These are phyloP conservation scores for Parapsyche elsis DNA, from an alignment of 1,140 invertebrate genomes.

Conservation along the genomic window DNA sequence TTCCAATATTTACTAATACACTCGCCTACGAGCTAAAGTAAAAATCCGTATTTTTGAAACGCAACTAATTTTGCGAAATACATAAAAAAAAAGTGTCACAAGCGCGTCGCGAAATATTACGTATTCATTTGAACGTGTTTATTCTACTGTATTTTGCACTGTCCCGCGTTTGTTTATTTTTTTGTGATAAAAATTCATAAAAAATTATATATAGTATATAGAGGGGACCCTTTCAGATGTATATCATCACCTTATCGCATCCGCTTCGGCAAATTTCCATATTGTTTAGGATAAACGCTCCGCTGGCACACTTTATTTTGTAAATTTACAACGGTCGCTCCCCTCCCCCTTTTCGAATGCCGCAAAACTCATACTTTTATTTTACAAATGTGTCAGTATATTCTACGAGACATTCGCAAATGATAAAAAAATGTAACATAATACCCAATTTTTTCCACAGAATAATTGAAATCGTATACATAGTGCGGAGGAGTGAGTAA, in stretches of 20 bases:
- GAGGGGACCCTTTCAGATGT: slow-evolving; percentile 35
- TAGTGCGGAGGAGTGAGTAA: too few species aligned
- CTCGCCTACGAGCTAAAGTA: too few species aligned
- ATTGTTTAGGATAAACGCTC: slow-evolving; percentile 46
- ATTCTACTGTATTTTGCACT: neutral
- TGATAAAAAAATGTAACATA: neutral
- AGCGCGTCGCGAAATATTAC: too few species aligned
- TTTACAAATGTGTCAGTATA: too few species aligned
- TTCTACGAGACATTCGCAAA: neutral
- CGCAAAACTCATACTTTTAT: slow-evolving; percentile 1
- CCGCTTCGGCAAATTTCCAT: slow-evolving; percentile 46
- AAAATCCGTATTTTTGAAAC: too few species aligned
- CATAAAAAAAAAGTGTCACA: too few species aligned
- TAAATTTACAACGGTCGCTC: slow-evolving; percentile 33
- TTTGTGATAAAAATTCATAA: slow-evolving; percentile 28
- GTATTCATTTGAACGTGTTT: too few species aligned
- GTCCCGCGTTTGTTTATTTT: neutral
- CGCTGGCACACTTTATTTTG: slow-evolving; percentile 41
- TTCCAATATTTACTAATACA: neutral
- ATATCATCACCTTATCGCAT: slow-evolving; percentile 35
- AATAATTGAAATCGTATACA: too few species aligned
- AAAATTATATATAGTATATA: neutral
- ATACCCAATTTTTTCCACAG: neutral
- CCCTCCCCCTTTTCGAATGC: neutral
- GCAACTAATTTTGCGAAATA: too few species aligned